phyloP scores from a whole-genome alignment of 2,113 vertebrate species.

The Periophthalmus modestus region DNA sequence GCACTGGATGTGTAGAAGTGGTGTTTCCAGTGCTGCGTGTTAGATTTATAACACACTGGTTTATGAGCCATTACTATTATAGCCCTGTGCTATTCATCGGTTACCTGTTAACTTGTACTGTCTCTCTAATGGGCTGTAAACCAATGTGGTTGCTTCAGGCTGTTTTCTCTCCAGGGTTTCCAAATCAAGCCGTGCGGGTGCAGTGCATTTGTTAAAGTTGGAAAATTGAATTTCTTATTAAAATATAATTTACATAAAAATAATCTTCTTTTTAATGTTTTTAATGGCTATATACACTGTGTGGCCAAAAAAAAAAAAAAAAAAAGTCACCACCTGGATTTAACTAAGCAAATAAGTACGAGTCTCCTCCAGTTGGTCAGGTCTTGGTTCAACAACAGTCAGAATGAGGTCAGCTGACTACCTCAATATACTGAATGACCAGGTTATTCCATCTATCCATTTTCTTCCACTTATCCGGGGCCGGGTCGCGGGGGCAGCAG shows the following conservation, averaged over 20 bases:
- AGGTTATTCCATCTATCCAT: too few species aligned
- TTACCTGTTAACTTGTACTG: neutral
- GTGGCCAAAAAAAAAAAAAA: too few species aligned
- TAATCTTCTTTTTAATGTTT: too few species aligned
- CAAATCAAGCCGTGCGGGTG: neutral
- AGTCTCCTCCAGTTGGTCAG: too few species aligned
- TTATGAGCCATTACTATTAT: neutral
- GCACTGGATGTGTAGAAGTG: neutral
- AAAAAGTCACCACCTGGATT: too few species aligned
- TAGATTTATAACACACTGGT: neutral
- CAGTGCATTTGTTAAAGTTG: neutral
- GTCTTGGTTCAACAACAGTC: too few species aligned
- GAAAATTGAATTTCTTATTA: neutral
- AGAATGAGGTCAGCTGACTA: too few species aligned
- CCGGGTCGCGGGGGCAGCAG: too few species aligned
- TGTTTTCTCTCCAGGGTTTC: neutral
- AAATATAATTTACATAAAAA: neutral
- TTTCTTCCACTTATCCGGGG: too few species aligned
- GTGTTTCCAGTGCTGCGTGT: neutral
- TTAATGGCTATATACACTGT: too few species aligned
- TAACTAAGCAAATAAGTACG: too few species aligned
- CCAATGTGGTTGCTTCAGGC: neutral
- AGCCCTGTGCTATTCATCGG: neutral
- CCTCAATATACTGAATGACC: too few species aligned
- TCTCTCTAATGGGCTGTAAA: neutral